A percentile compares a stretch with the other conserved stretches of the same genome.
Conservation (phyloP, 2,888 invertebrate species). For the Danaus chrysippus region DNA sequence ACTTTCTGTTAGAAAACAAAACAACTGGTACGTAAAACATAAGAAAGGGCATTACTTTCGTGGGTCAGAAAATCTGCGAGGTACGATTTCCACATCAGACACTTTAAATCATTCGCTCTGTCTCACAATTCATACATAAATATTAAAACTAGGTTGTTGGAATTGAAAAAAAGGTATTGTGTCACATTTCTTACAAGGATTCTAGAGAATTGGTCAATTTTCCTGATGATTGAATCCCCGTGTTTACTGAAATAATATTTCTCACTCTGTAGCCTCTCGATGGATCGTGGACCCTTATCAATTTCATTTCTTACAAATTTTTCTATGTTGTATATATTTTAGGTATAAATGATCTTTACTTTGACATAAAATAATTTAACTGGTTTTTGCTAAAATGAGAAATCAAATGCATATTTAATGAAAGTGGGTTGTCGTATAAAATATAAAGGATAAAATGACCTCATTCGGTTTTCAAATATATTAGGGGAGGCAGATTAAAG, state of each 20-base stretch:
- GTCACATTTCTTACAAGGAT: slow-evolving; percentile 70
- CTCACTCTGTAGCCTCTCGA: slow-evolving; percentile 59
- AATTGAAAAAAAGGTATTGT: slow-evolving; percentile 70
- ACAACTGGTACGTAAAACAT: slow-evolving; percentile 74
- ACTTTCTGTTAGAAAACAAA: slow-evolving; percentile 68
- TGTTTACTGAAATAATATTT: slow-evolving; percentile 77
- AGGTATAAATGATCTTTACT: too few species aligned
- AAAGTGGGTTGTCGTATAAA: background rate
- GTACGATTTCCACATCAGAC: slow-evolving; percentile 75
- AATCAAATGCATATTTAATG: background rate
- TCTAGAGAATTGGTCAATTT: slow-evolving; percentile 76
- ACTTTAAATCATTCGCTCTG: slow-evolving; percentile 77
- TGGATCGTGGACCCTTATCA: slow-evolving; percentile 15
- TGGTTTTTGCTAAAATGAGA: too few species aligned
- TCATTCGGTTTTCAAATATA: slow-evolving; percentile 13
- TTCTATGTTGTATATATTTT: too few species aligned
- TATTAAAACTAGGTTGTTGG: slow-evolving; percentile 72
- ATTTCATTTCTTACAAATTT: background rate
- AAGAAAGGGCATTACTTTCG: slow-evolving; percentile 73
- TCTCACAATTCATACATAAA: slow-evolving; percentile 78
- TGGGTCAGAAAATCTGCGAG: slow-evolving; percentile 77
- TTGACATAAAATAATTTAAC: too few species aligned
- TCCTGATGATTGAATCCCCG: slow-evolving; percentile 68
- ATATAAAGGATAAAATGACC: background rate
- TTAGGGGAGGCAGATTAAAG: slow-evolving; percentile 9